Evolutionary conservation across 2,888 invertebrate species (phyloP), one percentile per base, ranked within the genome.

Genomic region (Lottia scabra): DNA sequence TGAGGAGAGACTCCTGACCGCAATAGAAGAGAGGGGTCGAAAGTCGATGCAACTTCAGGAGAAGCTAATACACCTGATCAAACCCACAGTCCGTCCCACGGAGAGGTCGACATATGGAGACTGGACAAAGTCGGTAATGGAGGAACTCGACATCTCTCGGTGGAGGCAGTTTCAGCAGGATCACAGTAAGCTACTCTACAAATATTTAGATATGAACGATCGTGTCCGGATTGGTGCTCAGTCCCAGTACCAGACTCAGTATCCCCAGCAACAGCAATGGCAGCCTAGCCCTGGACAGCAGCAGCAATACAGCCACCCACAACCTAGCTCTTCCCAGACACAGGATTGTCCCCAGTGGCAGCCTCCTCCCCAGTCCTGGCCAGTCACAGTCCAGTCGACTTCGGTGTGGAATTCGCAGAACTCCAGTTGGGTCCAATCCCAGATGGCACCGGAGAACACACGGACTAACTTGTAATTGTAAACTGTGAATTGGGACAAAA

Each of bases 101-200:
- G n/a, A n/a, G n/a, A n/a, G n/a, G n/a, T n/a, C n/a, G n/a, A n/a
- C n/a, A n/a, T n/a, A n/a, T n/a, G n/a, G n/a, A n/a, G n/a, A n/a
- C n/a, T n/a, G n/a, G n/a, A n/a, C n/a, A n/a, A n/a, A n/a, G n/a
- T n/a, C n/a, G n/a, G n/a, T n/a, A n/a, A n/a, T n/a, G n/a, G n/a
- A n/a, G n/a, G n/a, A n/a, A n/a, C 73, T 73, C 2, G 73, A 65
- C 48, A 64, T 38, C 30, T 27, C 43, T n/a, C 56, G 70, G 66
- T 73, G 65, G 73, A 23, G 73, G 19, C 70, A 66, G 56, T 73
- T 70, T 44, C 73, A 73, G 62, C 26, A 62, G 44, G 68, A 73
- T 6, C 73, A 73, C 63, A 45, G 26, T 44, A 62, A 68, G 64
- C 67, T 71, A 19, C 71, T 71, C 19, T 67, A 66, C 44, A 67